These are phyloP conservation scores for Penaeus vannamei DNA, from an alignment of 1,140 invertebrate species.

Conservation along the genomic window DNA sequence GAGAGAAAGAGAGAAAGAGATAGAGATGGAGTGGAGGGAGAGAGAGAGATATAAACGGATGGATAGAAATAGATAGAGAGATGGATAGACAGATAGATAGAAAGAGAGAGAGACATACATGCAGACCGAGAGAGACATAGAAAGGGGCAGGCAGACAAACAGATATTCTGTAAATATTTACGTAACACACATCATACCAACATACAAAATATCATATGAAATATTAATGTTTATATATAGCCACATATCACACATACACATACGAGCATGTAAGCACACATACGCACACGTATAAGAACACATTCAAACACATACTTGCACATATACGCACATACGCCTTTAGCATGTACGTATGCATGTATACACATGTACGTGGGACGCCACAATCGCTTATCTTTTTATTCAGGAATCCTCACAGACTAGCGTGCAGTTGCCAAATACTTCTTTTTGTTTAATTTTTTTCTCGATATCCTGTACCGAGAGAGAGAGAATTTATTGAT, in stretches of 20 bases:
- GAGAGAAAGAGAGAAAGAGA: too few relatives aligned
- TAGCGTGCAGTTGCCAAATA: too few relatives aligned
- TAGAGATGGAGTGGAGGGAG: too few relatives aligned
- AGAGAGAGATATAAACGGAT: too few relatives aligned
- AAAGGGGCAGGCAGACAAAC: neutral
- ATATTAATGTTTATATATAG: neutral
- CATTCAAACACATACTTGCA: neutral
- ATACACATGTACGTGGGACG: too few relatives aligned
- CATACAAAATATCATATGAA: neutral
- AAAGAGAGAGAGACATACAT: neutral
- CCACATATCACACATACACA: neutral
- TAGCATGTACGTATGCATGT: too few relatives aligned
- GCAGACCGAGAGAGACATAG: slow-evolving; percentile 6
- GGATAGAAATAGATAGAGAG: neutral
- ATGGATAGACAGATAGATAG: neutral
- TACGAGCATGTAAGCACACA: neutral
- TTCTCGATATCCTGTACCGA: too few relatives aligned
- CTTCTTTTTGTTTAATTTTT: too few relatives aligned
- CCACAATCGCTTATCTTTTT: too few relatives aligned
- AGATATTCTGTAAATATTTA: neutral
- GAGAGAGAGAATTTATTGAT: too few relatives aligned
- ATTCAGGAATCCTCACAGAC: too few relatives aligned
- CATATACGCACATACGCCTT: too few relatives aligned
- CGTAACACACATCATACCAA: neutral
- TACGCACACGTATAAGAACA: neutral